A percentile compares a stretch with the other conserved stretches of the same genome.
Conservation (phyloP, 2,113 vertebrate genomes). For the Sterrhoptilus dennistouni region DNA sequence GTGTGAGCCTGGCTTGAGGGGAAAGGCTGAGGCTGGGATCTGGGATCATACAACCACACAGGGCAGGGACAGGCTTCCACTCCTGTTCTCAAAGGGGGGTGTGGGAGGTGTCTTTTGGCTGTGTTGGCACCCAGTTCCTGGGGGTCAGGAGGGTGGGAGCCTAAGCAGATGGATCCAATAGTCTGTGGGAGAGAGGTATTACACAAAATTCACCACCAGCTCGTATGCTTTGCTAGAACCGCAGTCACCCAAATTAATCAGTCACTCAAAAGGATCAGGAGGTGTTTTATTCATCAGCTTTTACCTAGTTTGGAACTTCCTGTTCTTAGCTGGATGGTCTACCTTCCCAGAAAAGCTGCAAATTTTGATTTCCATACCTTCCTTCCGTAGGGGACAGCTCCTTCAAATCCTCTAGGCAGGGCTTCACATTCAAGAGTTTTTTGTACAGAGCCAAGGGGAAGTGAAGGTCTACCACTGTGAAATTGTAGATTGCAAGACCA, state of each 20-base stretch:
- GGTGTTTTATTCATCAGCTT: not conserved
- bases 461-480: slow-evolving; percentile 94
- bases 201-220: not conserved
- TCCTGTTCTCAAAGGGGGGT: not conserved
- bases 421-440: slow-evolving; percentile 86
- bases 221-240: not conserved
- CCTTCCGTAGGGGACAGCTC: slow-evolving; percentile 94
- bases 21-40: not conserved
- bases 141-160: not conserved
- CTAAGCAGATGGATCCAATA: not conserved
- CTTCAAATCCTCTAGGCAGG: slow-evolving; percentile 89
- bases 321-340: not conserved
- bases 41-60: not conserved
- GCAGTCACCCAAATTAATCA: not conserved
- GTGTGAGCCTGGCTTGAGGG: not conserved
- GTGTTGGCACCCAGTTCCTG: not conserved
- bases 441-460: slow-evolving; percentile 95
- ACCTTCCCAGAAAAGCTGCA: not conserved
- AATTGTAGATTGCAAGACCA: slow-evolving; percentile 96
- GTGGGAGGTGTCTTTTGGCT: not conserved
- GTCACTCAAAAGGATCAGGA: not conserved
- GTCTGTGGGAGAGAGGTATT: not conserved
- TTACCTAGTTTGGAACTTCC: not conserved
- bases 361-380: slow-evolving; percentile 76
- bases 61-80: not conserved